phyloP scores from a whole-genome alignment of 2,113 vertebrate species.

The Fulmarus glacialis region DNA sequence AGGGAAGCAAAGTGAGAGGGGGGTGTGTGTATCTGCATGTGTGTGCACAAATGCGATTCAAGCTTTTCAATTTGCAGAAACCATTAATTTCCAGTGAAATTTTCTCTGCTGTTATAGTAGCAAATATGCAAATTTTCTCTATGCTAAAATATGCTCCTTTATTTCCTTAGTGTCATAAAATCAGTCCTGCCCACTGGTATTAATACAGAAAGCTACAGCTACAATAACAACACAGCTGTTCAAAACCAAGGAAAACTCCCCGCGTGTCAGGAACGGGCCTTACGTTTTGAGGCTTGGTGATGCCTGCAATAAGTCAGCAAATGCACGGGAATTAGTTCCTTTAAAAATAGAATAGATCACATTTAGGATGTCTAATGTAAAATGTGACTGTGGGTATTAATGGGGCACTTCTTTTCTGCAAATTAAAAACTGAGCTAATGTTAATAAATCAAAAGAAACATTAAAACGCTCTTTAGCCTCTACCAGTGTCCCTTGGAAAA shows the following conservation, averaged over 20 bases:
- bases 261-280: neutral
- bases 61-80: neutral
- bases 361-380: neutral
- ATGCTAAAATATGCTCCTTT: neutral
- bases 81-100: neutral
- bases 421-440: neutral
- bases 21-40: neutral
- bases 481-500: neutral
- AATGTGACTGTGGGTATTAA: neutral
- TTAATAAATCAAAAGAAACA: slow-evolving; percentile 32
- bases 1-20: neutral
- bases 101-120: neutral
- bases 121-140: neutral
- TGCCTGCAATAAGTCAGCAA: neutral
- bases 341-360: neutral
- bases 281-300: neutral
- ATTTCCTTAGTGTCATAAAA: neutral
- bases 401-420: neutral
- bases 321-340: neutral
- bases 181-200: neutral
- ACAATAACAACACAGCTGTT: neutral
- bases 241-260: neutral
- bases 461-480: neutral
- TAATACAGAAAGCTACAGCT: neutral
- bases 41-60: neutral